phyloP scores from a whole-genome alignment of 2,113 vertebrate species.

The Leucoraja erinaceus region DNA sequence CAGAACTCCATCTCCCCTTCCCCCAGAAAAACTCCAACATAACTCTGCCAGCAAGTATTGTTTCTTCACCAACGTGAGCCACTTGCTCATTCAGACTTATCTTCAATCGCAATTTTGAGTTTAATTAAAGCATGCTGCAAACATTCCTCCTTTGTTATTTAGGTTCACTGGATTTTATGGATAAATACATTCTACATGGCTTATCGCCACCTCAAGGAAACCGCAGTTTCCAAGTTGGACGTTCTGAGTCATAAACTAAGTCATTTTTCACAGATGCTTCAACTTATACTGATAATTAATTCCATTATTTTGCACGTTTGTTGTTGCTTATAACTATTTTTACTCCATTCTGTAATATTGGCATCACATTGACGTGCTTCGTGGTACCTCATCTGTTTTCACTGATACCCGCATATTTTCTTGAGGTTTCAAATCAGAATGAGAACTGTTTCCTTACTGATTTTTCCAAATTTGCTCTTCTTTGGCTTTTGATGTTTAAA shows the following conservation, averaged over 20 bases:
- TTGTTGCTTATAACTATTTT: background rate
- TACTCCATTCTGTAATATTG: background rate
- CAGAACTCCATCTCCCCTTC: background rate
- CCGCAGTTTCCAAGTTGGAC: background rate
- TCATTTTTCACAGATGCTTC: background rate
- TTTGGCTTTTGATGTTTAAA: slow-evolving; percentile 12
- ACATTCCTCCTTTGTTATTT: background rate
- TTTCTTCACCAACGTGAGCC: background rate
- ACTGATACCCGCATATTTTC: background rate
- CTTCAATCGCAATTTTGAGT: background rate
- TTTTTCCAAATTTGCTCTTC: background rate
- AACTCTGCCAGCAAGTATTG: background rate
- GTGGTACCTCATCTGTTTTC: background rate
- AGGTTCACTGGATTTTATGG: background rate
- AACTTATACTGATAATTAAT: background rate
- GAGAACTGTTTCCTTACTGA: background rate
- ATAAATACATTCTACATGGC: background rate
- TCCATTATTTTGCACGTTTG: background rate
- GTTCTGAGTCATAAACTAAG: background rate
- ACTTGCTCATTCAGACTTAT: background rate
- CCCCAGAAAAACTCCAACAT: background rate
- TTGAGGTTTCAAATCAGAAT: background rate
- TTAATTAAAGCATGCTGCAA: background rate
- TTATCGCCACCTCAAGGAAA: background rate
- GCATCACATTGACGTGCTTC: background rate